These are phyloP conservation scores for Notospermus geniculatus DNA, from an alignment of 1,140 invertebrate genomes.

Conservation along the genomic window DNA sequence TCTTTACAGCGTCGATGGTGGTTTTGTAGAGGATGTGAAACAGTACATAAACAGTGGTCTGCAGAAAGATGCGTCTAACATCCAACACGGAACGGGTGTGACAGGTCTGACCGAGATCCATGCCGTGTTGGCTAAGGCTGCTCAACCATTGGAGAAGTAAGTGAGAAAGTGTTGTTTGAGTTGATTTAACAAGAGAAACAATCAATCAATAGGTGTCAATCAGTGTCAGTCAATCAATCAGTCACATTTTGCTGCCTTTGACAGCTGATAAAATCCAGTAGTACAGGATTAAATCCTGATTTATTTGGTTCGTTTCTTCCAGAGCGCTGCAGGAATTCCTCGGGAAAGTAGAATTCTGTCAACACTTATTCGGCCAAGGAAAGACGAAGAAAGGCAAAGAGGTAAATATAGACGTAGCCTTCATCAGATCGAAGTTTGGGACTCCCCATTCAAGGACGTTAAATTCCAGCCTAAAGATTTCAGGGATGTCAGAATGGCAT, in stretches of 20 bases:
- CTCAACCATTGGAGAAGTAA: conserved; percentile 36
- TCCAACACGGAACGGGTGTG: conserved; percentile 16
- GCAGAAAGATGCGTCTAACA: conserved; percentile 30
- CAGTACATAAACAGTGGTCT: conserved; percentile 38
- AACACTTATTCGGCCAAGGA: conserved; percentile 30
- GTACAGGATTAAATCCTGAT: no score
- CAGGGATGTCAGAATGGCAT: no score
- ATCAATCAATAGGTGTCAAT: no score
- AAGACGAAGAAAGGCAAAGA: no score
- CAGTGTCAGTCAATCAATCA: no score
- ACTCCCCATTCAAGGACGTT: no score
- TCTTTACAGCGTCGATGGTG: conserved; percentile 39
- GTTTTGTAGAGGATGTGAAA: conserved; percentile 38
- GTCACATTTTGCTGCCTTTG: no score
- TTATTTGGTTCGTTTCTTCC: conserved; percentile 3
- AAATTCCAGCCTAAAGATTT: no score
- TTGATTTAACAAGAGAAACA: no score
- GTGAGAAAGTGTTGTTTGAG: background rate
- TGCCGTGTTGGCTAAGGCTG: conserved; percentile 33
- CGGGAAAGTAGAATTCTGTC: conserved; percentile 34
- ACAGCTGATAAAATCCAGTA: no score
- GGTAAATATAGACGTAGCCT: no score
- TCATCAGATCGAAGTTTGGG: no score
- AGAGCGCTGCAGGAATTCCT: conserved; percentile 40
- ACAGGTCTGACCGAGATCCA: conserved; percentile 35